Evolutionary conservation across 2,888 invertebrate species (phyloP), one percentile per base, ranked within the genome.

Genomic region (Lamproptera curius): DNA sequence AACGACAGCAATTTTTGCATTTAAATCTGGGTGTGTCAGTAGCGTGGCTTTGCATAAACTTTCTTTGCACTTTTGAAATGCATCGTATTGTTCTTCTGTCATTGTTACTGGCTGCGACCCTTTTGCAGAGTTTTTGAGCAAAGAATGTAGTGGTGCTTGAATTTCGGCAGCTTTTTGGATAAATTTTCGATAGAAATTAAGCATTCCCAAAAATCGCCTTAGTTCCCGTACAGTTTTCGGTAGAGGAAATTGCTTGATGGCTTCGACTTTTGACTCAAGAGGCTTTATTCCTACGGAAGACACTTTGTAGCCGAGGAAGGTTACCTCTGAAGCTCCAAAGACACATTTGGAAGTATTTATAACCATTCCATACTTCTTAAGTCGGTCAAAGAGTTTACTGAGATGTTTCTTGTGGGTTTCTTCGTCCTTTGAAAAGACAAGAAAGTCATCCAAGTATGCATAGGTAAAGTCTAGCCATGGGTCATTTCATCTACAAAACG

Each of bases 1-100:
- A 0, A 60, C 50, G 0, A 77, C 13, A 1, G 62, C 56, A 1
- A 77, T 33, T 31, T 61, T 42, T 0, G 69, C 65, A 11, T 56
- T 14, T 0, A 43, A 11, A 3, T 58, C 57, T 0, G 73, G 76
- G 42, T 76, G 70, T 0, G 63, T 61, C 37, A 0, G 73, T 54
- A 1, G 70, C 64, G 3, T n/a, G n/a, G n/a, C n/a, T n/a, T n/a
- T n/a, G 5, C 53, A 49, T 1, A 73, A 56, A 9, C 49, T 53
- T 9, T 49, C 33, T 48, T 73, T 74, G 37, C 63, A 59, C 1
- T 43, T 16, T 8, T 61, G 20, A 42, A 71, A 66, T 1, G 62
- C 63, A 2, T 2, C 28, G 2, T 10, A 28, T 9, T 6, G 2
- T 10, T 28, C 28, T 10, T n/a, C 28, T 10, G 28, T n/a, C n/a